Evolutionary conservation across 2,888 invertebrate genomes (phyloP).

Genomic region (Emesis russula): DNA sequence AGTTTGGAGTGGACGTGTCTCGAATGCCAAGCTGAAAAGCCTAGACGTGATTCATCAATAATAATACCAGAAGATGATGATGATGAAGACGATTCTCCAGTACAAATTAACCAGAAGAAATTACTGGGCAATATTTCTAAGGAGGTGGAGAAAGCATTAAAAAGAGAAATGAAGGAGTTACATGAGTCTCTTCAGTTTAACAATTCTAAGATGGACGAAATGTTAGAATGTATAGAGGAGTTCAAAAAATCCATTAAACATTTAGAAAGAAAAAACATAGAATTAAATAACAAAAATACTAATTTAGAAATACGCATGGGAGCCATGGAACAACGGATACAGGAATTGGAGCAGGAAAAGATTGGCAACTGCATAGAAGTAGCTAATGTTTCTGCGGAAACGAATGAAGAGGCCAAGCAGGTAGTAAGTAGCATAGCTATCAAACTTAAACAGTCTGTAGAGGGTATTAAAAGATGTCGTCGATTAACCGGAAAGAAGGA

Average conservation of each 20-base stretch:
- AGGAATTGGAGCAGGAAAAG: constrained; percentile 66
- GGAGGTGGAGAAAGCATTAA: constrained; percentile 58
- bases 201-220: constrained; percentile 66
- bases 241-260: constrained; percentile 36
- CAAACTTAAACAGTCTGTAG: neutral
- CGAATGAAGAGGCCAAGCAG: neutral
- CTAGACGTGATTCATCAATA: constrained; percentile 41
- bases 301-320: constrained; percentile 35
- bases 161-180: constrained; percentile 31
- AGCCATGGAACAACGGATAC: constrained; percentile 69
- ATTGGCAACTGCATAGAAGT: neutral
- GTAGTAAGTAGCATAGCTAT: neutral
- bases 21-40: constrained; percentile 53
- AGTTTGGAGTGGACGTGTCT: constrained; percentile 72
- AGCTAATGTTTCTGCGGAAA: neutral
- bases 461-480: neutral
- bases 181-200: constrained; percentile 41
- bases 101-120: constrained; percentile 18
- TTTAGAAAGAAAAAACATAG: constrained; percentile 26
- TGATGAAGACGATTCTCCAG: neutral
- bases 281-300: constrained; percentile 36
- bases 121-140: constrained; percentile 51
- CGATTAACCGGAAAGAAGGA: constrained; percentile 14
- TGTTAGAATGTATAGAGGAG: constrained; percentile 28
- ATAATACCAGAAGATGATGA: constrained; percentile 46